Evolutionary conservation across 2,113 vertebrate genomes (phyloP), one percentile per base, ranked within the genome.

Genomic region (Beaufortia kweichowensis): DNA sequence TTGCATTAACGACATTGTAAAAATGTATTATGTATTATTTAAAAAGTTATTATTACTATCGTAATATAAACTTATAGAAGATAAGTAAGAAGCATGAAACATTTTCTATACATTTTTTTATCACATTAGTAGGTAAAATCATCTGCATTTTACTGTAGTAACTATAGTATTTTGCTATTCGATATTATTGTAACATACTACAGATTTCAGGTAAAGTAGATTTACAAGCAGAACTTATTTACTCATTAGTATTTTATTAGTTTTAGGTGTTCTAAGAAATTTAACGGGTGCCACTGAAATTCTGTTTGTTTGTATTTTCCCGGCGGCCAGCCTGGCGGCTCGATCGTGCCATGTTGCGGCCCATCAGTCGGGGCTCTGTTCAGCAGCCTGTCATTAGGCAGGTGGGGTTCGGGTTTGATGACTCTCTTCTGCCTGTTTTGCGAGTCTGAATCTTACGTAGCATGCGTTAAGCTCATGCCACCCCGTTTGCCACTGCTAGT

Each of bases 401-500:
- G 78, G 76, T 69, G 64, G 81, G 60, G 33, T 56, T n/a, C 33
- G 48, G 29, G 64, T 83, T 78, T 77, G 73, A 81, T 70, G 57
- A 70, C 50, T 71, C 57, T 50, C 23, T 78, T 53, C 33, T 68
- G 43, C 29, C 50, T 39, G 50, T 70, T 14, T 29, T 31, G 68
- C 53, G 55, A 57, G 53, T 80, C 79, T 81, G 69, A 72, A 57
- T 72, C 53, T 31, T 15, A 8, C 28, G 31, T 46, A n/a, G 48
- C 78, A 48, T 71, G 57, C 74, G 81, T 74, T 75, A 75, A 79
- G 70, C 83, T 82, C 63, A 69, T 62, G 26, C 81, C 75, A 81
- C 84, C 79, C 84, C 71, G 31, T 85, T 82, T 83, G 75, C 76
- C 76, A 81, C 70, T 43, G 78, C 59, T 67, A n/a, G 39, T 79